A percentile compares a stretch with the other conserved stretches of the same genome.
Evolutionary conservation across 2,113 vertebrate genomes (phyloP).

Genomic region (Pheucticus melanocephalus): DNA sequence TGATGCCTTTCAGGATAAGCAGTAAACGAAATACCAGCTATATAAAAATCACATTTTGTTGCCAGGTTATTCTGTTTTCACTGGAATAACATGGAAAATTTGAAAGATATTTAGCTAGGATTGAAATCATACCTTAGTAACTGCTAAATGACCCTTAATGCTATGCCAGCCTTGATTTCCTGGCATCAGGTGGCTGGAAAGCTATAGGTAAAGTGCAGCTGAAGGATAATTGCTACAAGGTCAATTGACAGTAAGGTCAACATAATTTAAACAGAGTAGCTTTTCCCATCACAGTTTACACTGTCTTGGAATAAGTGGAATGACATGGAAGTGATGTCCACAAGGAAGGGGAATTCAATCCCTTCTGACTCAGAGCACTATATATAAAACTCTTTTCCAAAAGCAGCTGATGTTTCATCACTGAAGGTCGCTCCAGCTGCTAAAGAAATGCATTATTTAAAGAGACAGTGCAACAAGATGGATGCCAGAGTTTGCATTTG

Average conservation of each 20-base stretch:
- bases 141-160: neutral
- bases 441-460: neutral
- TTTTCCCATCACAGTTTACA: neutral
- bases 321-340: neutral
- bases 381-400: neutral
- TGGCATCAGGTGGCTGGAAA: neutral
- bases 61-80: neutral
- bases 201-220: neutral
- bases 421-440: neutral
- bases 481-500: neutral
- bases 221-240: neutral
- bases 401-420: neutral
- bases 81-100: neutral
- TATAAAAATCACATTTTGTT: neutral
- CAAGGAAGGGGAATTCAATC: neutral
- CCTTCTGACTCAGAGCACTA: neutral
- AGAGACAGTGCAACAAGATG: neutral
- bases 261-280: neutral
- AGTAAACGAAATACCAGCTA: neutral
- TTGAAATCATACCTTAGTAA: neutral
- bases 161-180: neutral
- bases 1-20: neutral
- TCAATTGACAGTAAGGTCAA: neutral
- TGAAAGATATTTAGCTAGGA: neutral
- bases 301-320: neutral